phyloP scores from a whole-genome alignment of 2,797 vertebrate species.

The Corythornis leucogaster region DNA sequence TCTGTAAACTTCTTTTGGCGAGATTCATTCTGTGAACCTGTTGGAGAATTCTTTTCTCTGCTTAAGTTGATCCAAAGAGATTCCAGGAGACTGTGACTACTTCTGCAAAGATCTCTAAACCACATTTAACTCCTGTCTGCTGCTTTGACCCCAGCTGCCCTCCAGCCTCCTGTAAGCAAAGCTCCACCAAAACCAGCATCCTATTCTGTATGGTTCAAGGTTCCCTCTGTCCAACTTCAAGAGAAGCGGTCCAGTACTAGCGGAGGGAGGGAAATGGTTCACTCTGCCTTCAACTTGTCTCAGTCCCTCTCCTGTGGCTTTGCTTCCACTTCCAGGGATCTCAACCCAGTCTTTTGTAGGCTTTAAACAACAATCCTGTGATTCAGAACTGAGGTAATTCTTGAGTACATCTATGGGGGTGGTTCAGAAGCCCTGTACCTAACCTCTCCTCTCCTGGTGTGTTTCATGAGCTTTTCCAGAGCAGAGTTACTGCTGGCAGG shows the following conservation, averaged over 20 bases:
- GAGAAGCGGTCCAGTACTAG: not conserved
- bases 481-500: constrained; percentile 8
- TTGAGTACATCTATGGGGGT: accelerated
- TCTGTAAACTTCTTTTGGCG: not conserved
- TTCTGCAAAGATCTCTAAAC: not conserved
- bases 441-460: not conserved
- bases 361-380: not conserved
- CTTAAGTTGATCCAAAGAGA: not conserved
- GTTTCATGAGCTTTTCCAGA: not conserved
- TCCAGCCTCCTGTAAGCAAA: not conserved
- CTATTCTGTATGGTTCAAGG: accelerated
- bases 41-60: not conserved
- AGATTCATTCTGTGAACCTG: not conserved
- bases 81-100: not conserved
- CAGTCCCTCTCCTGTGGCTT: not conserved
- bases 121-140: not conserved
- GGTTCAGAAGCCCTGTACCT: not conserved
- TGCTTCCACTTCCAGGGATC: not conserved
- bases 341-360: not conserved
- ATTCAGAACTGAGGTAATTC: not conserved
- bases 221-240: not conserved
- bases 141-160: not conserved
- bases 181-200: not conserved
- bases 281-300: not conserved
- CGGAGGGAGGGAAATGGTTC: not conserved